Evolutionary conservation across 2,797 vertebrate genomes (phyloP), one percentile per base, ranked within the genome.

Genomic region (Allobates femoralis): DNA sequence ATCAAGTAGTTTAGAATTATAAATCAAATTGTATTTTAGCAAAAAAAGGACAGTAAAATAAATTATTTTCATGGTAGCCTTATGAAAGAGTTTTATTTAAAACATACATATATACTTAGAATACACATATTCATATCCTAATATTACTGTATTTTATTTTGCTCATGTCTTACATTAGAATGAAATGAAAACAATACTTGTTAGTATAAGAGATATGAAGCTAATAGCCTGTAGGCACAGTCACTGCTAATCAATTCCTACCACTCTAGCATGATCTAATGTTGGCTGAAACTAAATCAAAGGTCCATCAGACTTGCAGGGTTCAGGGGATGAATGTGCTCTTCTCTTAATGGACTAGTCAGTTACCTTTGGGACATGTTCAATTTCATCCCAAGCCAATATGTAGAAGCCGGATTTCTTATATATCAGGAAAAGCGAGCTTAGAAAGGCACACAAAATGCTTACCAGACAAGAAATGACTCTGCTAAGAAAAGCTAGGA

Each of bases 241-340:
- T 89, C 90, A 88, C 64, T 89, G 71, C 41, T 85, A 82, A 88
- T 90, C 80, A 88, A 87, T 87, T 87, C 80, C 84, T 60, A 88
- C 79, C 76, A 81, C 74, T 60, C 64, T 1, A 82, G 77, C 79
- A 89, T 83, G 90, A 90, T 77, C 81, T 90, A 90, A 90, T 0
- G 0, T 66, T 23, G 74, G 71, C 74, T 82, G 80, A 89, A 90
- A 89, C 21, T 0, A 87, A 90, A 90, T 73, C 77, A 87, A 77
- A 5, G 7, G 83, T 62, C 89, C 79, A 69, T 81, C 79, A 87
- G 88, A 87, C 79, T 0, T 82, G 69, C 83, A 89, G 85, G 14
- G 81, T 83, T 89, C 74, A 89, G 71, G 66, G 88, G 69, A 84
- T 14, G 50, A 87, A 87, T 0, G 18, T 46, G 71, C 76, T 89